Evolutionary conservation across 2,113 vertebrate species (phyloP).

Genomic region (Zingel zingel): DNA sequence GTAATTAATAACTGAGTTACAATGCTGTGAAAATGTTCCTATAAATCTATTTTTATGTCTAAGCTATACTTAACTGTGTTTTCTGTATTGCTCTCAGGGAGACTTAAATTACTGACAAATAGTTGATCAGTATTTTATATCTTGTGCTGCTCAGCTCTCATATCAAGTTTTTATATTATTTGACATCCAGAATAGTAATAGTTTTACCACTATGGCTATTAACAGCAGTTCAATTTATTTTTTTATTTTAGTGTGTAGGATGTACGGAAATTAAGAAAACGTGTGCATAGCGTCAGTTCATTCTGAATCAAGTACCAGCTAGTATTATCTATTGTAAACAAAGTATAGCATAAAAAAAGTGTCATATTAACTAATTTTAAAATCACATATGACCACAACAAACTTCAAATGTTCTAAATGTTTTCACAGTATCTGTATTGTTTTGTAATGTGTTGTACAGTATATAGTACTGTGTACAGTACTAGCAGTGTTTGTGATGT

Average conservation of each 20-base stretch:
- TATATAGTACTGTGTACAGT: not conserved
- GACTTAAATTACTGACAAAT: not conserved
- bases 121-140: not conserved
- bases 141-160: not conserved
- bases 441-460: not conserved
- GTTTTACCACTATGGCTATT: not conserved
- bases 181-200: not conserved
- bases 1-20: not conserved
- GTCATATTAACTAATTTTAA: not conserved
- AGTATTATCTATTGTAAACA: not conserved
- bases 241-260: not conserved
- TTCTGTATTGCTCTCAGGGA: not conserved
- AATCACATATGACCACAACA: not conserved
- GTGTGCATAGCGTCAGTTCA: not conserved
- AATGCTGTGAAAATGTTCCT: not conserved
- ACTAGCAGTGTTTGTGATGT: not conserved
- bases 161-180: not conserved
- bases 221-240: not conserved
- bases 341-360: not conserved
- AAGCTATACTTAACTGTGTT: not conserved
- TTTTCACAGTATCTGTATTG: not conserved
- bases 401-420: not conserved
- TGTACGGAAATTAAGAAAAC: not conserved
- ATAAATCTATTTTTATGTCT: not conserved
- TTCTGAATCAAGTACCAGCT: not conserved